Percentiles rank a stretch among this genome's conserved stretches.
Evolutionary conservation across 2,888 invertebrate species (phyloP).

Genomic region (Thecophora atra): DNA sequence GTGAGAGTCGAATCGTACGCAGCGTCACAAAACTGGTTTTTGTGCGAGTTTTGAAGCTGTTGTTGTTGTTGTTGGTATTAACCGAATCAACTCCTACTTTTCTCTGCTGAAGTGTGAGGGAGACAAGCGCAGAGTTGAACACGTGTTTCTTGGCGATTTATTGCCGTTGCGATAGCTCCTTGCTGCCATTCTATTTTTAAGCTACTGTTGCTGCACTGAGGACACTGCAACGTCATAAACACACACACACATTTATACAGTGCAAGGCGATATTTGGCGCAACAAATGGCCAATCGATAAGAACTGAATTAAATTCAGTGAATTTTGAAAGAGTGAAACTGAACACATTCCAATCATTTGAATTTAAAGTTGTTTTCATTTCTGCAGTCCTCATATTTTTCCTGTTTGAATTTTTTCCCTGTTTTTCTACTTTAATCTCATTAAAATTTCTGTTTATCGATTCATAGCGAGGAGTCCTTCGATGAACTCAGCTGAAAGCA

Average conservation of each 20-base stretch:
- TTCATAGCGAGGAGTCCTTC: no score
- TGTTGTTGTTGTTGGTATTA: background rate
- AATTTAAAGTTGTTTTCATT: background rate
- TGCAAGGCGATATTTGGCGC: conserved; percentile 21
- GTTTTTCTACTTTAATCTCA: no score
- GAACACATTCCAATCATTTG: conserved; percentile 22
- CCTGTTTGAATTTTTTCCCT: no score
- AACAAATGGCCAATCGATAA: conserved; percentile 42
- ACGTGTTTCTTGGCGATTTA: conserved; percentile 24
- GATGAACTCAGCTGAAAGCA: no score
- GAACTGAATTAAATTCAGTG: conserved; percentile 18
- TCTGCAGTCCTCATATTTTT: no score
- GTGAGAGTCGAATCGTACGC: background rate
- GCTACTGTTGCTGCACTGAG: conserved; percentile 8
- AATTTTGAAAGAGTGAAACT: conserved; percentile 15
- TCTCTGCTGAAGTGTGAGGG: conserved; percentile 11
- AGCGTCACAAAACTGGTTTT: background rate
- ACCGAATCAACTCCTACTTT: background rate
- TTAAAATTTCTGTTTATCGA: no score
- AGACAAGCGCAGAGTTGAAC: conserved; percentile 27
- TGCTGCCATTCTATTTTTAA: background rate
- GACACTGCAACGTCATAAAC: background rate
- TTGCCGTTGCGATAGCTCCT: conserved; percentile 6
- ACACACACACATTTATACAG: background rate
- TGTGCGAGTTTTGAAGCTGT: background rate